Evolutionary conservation across 2,113 vertebrate species (phyloP).

Genomic region (Ursus arctos): DNA sequence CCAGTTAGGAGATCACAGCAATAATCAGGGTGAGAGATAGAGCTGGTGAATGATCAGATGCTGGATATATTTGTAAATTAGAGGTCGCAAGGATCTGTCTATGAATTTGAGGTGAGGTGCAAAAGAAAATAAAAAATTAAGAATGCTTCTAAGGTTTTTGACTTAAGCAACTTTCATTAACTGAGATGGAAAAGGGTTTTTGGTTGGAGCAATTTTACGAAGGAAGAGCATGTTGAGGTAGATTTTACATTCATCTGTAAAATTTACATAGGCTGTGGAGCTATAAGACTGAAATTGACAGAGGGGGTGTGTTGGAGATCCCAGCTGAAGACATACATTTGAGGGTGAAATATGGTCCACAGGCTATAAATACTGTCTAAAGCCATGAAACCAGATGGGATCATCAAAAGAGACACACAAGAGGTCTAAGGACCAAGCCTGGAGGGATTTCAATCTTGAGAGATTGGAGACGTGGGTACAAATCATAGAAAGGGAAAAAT

Average conservation of each 20-base stretch:
- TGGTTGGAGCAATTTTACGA: background rate
- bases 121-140: background rate
- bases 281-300: background rate
- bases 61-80: background rate
- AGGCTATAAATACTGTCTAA: background rate
- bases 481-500: background rate
- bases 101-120: background rate
- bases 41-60: background rate
- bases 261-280: background rate
- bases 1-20: accelerated
- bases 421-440: background rate
- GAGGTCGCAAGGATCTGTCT: background rate
- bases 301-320: background rate
- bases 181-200: background rate
- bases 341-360: too few species aligned
- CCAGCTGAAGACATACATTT: background rate
- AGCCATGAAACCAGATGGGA: background rate
- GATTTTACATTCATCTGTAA: background rate
- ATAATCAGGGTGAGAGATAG: accelerated
- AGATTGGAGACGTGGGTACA: background rate
- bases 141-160: background rate
- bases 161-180: background rate
- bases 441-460: background rate
- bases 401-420: background rate
- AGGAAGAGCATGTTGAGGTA: background rate